Evolutionary conservation across 2,888 invertebrate species (phyloP).

Genomic region (Aspidapion aeneum): DNA sequence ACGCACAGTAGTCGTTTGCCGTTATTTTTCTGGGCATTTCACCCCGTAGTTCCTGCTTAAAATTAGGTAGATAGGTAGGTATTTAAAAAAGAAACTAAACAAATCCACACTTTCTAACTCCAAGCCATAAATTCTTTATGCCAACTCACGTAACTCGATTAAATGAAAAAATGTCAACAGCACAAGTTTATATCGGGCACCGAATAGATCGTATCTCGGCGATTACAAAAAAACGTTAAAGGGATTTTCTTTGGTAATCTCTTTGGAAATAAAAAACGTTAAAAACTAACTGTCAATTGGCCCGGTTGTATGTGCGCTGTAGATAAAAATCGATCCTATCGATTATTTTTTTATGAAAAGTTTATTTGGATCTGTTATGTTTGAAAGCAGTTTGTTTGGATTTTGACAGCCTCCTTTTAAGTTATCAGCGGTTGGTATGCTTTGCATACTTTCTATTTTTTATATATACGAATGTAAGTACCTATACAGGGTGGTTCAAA

Average conservation of each 20-base stretch:
- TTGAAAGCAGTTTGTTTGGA: neutral
- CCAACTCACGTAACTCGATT: neutral
- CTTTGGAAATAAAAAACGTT: neutral
- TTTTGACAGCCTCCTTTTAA: neutral
- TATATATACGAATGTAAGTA: too few relatives aligned
- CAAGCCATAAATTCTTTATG: neutral
- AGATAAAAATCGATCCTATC: neutral
- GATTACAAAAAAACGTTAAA: neutral
- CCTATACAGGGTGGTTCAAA: too few relatives aligned
- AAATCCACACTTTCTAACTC: neutral
- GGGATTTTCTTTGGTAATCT: neutral
- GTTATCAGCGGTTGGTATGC: neutral
- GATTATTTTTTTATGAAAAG: neutral
- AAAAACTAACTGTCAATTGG: neutral
- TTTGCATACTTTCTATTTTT: too few relatives aligned
- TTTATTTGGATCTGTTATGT: neutral
- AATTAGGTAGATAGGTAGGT: too few relatives aligned
- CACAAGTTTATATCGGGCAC: neutral
- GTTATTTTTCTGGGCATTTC: neutral
- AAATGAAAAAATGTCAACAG: slow-evolving; percentile 1
- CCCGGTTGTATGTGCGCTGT: too few relatives aligned
- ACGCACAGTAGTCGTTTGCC: neutral
- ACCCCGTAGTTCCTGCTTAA: too few relatives aligned
- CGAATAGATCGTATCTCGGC: neutral
- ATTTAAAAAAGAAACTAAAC: too few relatives aligned